These are phyloP conservation scores for Aphaenogaster ashmeadi DNA, from an alignment of 1,140 invertebrate genomes.

Conservation along the genomic window DNA sequence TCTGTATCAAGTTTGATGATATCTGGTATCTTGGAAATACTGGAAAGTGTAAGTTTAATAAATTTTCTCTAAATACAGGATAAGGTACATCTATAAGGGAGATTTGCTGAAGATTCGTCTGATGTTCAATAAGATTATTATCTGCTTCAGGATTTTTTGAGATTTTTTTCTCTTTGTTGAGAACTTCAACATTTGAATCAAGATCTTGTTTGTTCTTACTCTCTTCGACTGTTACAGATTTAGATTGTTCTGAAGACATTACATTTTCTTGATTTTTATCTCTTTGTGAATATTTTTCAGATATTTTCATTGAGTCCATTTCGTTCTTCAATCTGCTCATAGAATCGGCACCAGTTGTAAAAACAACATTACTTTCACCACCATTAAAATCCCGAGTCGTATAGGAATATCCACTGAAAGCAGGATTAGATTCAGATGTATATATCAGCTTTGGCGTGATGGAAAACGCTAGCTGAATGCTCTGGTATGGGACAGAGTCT, in stretches of 20 bases:
- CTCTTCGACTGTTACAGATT: background rate
- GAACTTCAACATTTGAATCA: background rate
- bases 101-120: background rate
- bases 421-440: slow-evolving; percentile 23
- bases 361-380: slow-evolving; percentile 47
- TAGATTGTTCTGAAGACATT: background rate
- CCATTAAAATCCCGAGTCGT: slow-evolving; percentile 41
- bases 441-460: slow-evolving; percentile 19
- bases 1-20: background rate
- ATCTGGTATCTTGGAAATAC: slow-evolving; percentile 4
- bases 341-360: slow-evolving; percentile 40
- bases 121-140: slow-evolving; percentile 2
- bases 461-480: slow-evolving; percentile 1
- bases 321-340: background rate
- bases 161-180: background rate
- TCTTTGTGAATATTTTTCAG: background rate
- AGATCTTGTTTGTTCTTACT: slow-evolving; percentile 14
- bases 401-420: slow-evolving; percentile 46
- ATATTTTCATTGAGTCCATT: slow-evolving; percentile 28
- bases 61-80: slow-evolving; percentile 18
- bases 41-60: slow-evolving; percentile 12
- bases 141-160: background rate
- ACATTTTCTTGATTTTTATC: background rate
- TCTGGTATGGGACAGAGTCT: slow-evolving; percentile 18
- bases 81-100: slow-evolving; percentile 2